phyloP scores from a whole-genome alignment of 1,140 invertebrate species.

The Eufriesea mexicana region DNA sequence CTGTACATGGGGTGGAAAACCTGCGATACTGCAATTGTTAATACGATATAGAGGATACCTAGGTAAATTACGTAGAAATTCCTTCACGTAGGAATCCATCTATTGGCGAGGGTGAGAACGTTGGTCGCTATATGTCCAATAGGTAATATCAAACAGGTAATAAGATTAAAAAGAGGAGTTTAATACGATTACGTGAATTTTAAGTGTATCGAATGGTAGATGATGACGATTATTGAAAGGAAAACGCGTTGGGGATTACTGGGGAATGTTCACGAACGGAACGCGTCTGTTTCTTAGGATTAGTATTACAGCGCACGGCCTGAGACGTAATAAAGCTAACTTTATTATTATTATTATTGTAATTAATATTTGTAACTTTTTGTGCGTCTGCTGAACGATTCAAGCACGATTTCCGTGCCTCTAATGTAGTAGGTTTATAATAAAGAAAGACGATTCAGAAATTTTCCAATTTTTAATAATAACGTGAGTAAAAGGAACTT shows the following conservation, averaged over 20 bases:
- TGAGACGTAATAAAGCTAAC: slow-evolving; percentile 22
- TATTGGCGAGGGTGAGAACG: no score
- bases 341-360: slow-evolving; percentile 37
- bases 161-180: neutral
- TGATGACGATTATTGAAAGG: neutral
- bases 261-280: slow-evolving; percentile 10
- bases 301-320: slow-evolving; percentile 56
- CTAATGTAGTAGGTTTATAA: neutral
- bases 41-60: no score
- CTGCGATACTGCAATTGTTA: no score
- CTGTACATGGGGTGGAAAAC: no score
- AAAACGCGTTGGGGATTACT: neutral
- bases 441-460: slow-evolving; percentile 14
- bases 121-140: no score
- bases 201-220: neutral
- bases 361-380: slow-evolving; percentile 74
- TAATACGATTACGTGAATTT: neutral
- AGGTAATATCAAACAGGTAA: no score
- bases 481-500: neutral
- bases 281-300: slow-evolving; percentile 20
- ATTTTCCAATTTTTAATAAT: neutral
- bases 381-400: slow-evolving; percentile 55
- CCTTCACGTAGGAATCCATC: no score
- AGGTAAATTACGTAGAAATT: no score
- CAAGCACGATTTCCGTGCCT: neutral